These are phyloP conservation scores for Bellardia bayeri DNA, from an alignment of 2,888 invertebrate genomes.

Conservation along the genomic window DNA sequence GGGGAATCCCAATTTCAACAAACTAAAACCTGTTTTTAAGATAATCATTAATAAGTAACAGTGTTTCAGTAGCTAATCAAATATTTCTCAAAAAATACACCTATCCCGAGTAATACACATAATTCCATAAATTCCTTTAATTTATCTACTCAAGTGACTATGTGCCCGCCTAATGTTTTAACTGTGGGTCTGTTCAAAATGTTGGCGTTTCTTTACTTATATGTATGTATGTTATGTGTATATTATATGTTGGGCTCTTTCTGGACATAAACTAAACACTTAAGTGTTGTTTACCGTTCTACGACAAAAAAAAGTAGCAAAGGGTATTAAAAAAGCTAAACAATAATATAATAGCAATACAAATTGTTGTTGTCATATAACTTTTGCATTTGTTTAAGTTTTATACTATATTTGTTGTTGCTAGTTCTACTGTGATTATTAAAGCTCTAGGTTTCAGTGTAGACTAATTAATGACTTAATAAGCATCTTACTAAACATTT, in stretches of 20 bases:
- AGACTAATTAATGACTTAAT: constrained; percentile 70
- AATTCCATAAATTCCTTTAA: too few species aligned
- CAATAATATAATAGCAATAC: not conserved
- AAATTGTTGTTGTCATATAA: constrained; percentile 24
- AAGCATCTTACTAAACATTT: constrained; percentile 58
- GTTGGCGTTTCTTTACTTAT: not conserved
- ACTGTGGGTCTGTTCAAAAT: not conserved
- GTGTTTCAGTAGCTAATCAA: too few species aligned
- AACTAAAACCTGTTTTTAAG: too few species aligned
- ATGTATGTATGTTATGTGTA: not conserved
- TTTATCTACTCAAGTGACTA: too few species aligned
- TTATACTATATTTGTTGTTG: constrained; percentile 10
- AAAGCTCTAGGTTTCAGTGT: constrained; percentile 39
- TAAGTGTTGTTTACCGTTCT: constrained; percentile 30
- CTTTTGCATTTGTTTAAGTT: constrained; percentile 42
- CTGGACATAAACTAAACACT: constrained; percentile 45
- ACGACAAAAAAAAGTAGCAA: constrained; percentile 1
- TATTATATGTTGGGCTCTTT: not conserved
- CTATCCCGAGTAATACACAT: too few species aligned
- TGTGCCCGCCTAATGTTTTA: not conserved
- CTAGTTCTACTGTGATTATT: not conserved
- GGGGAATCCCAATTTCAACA: too few species aligned
- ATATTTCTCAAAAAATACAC: too few species aligned
- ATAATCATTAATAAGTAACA: too few species aligned
- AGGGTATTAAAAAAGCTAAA: not conserved